phyloP scores from a whole-genome alignment of 2,113 vertebrate species.

The Illadopsis cleaveri region DNA sequence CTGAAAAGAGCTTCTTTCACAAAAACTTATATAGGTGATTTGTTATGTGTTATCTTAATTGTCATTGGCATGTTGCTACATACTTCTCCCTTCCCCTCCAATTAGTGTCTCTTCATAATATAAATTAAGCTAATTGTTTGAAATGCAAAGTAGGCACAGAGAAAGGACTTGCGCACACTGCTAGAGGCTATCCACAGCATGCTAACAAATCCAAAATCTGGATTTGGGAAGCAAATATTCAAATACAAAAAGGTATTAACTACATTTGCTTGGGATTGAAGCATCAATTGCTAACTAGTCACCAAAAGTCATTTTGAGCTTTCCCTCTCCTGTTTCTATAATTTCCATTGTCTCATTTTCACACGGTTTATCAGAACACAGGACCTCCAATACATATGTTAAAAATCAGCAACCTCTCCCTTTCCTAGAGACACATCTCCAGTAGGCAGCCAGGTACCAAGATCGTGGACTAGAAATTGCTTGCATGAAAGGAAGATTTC shows the following conservation, averaged over 20 bases:
- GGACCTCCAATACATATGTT: not conserved
- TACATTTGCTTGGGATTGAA: not conserved
- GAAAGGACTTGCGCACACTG: not conserved
- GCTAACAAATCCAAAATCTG: not conserved
- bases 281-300: not conserved
- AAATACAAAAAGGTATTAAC: not conserved
- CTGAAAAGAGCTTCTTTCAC: not conserved
- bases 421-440: not conserved
- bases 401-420: not conserved
- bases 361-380: not conserved
- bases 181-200: not conserved
- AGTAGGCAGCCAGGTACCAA: not conserved
- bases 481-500: not conserved
- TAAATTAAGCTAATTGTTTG: not conserved
- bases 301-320: not conserved
- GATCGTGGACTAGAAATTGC: rapidly evolving
- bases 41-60: not conserved
- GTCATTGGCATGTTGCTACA: not conserved
- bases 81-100: not conserved
- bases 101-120: not conserved
- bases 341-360: not conserved
- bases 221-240: not conserved
- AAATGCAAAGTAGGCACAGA: not conserved
- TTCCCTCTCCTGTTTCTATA: not conserved
- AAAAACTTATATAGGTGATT: not conserved